phyloP scores from a whole-genome alignment of 2,797 vertebrate species.

The Odontamblyopus rebecca region DNA sequence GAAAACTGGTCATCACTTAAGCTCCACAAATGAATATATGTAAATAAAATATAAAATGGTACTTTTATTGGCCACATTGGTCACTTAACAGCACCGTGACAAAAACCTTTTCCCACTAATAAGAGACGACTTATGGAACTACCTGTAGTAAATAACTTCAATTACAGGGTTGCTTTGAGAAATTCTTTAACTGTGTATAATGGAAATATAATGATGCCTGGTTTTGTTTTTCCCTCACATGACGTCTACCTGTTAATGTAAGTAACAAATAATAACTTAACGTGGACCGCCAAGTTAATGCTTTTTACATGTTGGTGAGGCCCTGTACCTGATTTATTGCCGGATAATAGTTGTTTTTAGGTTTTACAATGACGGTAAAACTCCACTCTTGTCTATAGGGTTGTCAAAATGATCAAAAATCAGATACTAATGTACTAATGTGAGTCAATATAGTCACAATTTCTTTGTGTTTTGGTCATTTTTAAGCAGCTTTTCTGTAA shows the following conservation, averaged over 20 bases:
- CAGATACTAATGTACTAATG: too few relatives aligned
- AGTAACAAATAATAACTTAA: constrained; percentile 11
- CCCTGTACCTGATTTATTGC: too few relatives aligned
- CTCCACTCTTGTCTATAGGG: too few relatives aligned
- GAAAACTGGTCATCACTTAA: not conserved
- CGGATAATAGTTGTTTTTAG: too few relatives aligned
- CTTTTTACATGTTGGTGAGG: constrained; percentile 7
- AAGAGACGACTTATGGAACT: constrained; percentile 3
- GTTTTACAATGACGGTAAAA: too few relatives aligned
- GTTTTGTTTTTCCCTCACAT: not conserved
- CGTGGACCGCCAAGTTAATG: constrained; percentile 3
- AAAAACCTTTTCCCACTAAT: constrained; percentile 8
- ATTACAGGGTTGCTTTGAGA: constrained; percentile 10
- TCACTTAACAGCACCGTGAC: not conserved
- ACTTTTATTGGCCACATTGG: constrained; percentile 23
- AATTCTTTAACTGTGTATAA: not conserved
- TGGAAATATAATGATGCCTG: too few relatives aligned
- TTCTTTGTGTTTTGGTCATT: too few relatives aligned
- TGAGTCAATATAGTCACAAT: too few relatives aligned
- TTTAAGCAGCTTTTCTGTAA: too few relatives aligned
- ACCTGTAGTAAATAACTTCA: constrained; percentile 18
- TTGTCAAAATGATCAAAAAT: too few relatives aligned
- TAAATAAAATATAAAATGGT: constrained; percentile 14
- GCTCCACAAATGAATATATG: not conserved
- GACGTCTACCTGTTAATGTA: not conserved